phyloP scores from a whole-genome alignment of 2,113 vertebrate genomes.

The Pseudonaja textilis region DNA sequence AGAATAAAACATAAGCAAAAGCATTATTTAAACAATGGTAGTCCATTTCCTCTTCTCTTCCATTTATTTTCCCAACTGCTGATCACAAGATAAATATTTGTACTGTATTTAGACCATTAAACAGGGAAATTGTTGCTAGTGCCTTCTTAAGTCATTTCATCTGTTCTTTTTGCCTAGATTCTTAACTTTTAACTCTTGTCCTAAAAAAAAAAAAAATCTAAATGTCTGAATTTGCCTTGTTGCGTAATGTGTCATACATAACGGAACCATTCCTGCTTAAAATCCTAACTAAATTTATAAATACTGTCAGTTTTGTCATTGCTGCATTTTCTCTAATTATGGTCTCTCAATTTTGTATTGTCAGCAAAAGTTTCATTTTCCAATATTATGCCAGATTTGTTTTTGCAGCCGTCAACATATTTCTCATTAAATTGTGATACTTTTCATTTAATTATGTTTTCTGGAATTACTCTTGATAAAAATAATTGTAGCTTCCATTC shows the following conservation, averaged over 20 bases:
- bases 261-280: neutral
- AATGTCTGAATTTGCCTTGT: neutral
- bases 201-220: neutral
- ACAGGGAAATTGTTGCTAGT: neutral
- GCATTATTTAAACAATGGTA: neutral
- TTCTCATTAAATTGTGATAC: neutral
- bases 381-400: neutral
- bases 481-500: neutral
- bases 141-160: neutral
- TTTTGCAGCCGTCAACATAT: neutral
- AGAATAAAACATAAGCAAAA: neutral
- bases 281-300: neutral
- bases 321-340: neutral
- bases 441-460: neutral
- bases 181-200: neutral
- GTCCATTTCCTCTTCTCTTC: neutral
- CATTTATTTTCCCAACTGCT: neutral
- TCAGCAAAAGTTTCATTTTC: neutral
- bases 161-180: neutral
- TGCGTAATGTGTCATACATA: neutral
- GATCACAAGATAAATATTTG: neutral
- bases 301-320: neutral
- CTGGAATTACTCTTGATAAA: neutral
- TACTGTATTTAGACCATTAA: neutral
- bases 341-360: neutral